Evolutionary conservation across 2,797 vertebrate genomes (phyloP).

Genomic region (Cichlasoma orientale): DNA sequence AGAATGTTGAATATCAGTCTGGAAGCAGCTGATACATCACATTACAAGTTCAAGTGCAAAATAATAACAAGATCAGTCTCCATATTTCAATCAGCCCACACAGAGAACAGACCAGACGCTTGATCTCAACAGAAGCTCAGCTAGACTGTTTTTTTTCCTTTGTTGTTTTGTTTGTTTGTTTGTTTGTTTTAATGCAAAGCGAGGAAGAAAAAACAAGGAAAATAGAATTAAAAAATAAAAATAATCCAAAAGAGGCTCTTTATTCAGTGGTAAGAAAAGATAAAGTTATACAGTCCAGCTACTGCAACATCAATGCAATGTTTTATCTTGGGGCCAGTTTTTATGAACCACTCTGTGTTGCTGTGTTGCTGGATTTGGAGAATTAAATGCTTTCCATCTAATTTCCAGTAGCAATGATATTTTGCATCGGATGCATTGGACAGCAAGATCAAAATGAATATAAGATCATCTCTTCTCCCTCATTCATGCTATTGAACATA

Average conservation of each 20-base stretch:
- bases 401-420: no score
- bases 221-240: background rate
- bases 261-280: background rate
- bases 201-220: background rate
- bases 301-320: background rate
- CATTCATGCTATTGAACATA: background rate
- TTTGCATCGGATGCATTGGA: background rate
- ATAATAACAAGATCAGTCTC: constrained; percentile 34
- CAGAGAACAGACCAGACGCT: constrained; percentile 20
- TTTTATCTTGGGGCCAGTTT: no score
- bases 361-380: no score
- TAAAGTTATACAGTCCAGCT: background rate
- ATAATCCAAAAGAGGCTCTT: background rate
- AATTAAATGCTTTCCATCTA: no score
- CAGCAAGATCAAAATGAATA: background rate
- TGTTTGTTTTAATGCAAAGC: background rate
- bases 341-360: no score
- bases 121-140: constrained; percentile 18
- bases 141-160: background rate
- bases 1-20: constrained; percentile 29
- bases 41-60: constrained; percentile 44
- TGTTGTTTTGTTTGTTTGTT: background rate
- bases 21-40: constrained; percentile 12
- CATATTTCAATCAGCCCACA: constrained; percentile 55
- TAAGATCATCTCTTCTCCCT: background rate